These are phyloP conservation scores for Ailurus styani DNA, from an alignment of 2,113 vertebrate genomes.

Conservation along the genomic window DNA sequence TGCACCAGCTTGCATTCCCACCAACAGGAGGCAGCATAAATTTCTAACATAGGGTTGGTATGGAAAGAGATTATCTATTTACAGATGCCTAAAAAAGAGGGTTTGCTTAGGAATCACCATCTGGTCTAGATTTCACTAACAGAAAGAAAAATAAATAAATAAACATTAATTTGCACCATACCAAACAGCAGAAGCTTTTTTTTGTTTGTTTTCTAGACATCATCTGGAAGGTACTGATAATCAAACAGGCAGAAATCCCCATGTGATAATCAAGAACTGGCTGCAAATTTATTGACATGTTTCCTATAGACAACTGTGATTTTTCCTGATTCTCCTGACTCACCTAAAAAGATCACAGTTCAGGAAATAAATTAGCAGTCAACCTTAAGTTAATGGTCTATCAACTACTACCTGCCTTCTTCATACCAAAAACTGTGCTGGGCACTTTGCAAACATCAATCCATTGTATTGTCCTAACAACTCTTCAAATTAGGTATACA, in stretches of 20 bases:
- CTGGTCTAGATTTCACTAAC: slow-evolving; percentile 12
- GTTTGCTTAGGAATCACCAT: not conserved
- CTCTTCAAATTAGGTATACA: not conserved
- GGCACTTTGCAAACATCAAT: not conserved
- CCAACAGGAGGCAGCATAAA: not conserved
- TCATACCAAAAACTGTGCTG: not conserved
- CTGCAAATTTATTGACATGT: not conserved
- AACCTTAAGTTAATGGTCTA: not conserved
- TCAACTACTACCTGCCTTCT: not conserved
- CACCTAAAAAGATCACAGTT: not conserved
- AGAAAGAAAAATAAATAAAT: not conserved
- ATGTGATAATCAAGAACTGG: not conserved
- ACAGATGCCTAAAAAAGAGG: not conserved
- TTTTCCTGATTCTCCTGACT: not conserved
- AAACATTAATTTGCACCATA: not conserved
- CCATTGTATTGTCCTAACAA: not conserved
- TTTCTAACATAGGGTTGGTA: not conserved
- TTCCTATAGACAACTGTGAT: not conserved
- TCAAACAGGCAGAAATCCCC: not conserved
- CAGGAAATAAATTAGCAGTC: not conserved
- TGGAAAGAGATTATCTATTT: not conserved
- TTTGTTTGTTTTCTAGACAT: not conserved
- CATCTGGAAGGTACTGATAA: not conserved
- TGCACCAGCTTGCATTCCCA: not conserved
- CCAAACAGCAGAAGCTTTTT: not conserved